Evolutionary conservation across 1,140 invertebrate genomes (phyloP), one percentile per base, ranked within the genome.

Genomic region (Campoletis sonorensis): DNA sequence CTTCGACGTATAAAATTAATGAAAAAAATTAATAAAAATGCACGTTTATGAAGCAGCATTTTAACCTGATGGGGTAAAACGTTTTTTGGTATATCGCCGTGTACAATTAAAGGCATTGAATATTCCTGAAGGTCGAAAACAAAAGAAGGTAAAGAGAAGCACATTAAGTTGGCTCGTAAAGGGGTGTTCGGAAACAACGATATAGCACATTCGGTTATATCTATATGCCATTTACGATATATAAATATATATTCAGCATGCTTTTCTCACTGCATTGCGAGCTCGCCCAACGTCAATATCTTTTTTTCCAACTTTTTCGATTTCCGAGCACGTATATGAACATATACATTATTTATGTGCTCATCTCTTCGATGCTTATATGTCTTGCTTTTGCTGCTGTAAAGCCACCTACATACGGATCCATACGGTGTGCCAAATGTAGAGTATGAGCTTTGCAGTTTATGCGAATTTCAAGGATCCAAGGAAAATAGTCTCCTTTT

Each of bases 31-130:
- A 58, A 58, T n/a, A 23, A 58, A 58, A 58, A 13, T 23, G 33
- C 18, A 40, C 68, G 18, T 71, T 71, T 37, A 23, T 58, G 18
- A 18, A 10, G 18, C 21, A 58, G 18, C 18, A 58, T 21, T 58
- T n/a, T n/a, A 10, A 58, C 40, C 40, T 45, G 40, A 58, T n/a
- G 21, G 21, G 18, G 21, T 18, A 58, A 58, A 58, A 58, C 18
- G 54, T 58, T 58, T 58, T 40, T 18, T 77, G n/a, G 30, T n/a
- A 16, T 70, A 27, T 33, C 51, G 15, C 33, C 58, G 21, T 26
- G 30, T 54, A 80, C 79, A 80, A 80, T 80, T 80, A 80, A 72
- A 80, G 16, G 26, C 72, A 72, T 80, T 72, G 67, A 80, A 51
- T 80, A 72, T 80, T 80, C 79, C 45, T 30, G 23, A 37, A 72